Base-by-base conservation (phyloP, 2,888 invertebrate species). In the Steromphala cineraria region DNA sequence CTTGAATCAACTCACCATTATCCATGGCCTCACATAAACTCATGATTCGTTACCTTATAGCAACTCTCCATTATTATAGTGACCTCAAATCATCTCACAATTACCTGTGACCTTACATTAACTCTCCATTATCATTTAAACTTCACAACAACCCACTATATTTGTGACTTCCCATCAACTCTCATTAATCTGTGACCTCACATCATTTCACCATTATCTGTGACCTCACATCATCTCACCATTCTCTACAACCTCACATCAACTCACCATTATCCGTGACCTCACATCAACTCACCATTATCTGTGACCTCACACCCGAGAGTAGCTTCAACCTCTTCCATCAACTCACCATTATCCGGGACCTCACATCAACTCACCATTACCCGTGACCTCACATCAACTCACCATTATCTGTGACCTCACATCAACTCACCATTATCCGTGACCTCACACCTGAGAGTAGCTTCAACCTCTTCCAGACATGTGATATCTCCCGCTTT, bases 391-490 rank as follows among this genome's bases (percentile, higher is more conserved):
- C n/a, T 8, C n/a, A n/a, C n/a, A n/a, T n/a, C n/a, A n/a, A 56
- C 56, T 21, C 56, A 56, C 56, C 56, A 8, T 7, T 21, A 21
- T n/a, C 56, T 7, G 17, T 2, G 5, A 28, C 67, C 19, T 24
- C 67, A 21, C 28, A 24, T 28, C 28, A 62, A 28, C 62, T 17
- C 28, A 62, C 62, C 62, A 15, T 15, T 17, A 15, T 24, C 62
- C 2, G 19, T 13, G 19, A 36, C 71, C 28, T 74, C 71, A 28
- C 28, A 36, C 17, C 71, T n/a, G 3, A 74, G 46, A 17, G 52
- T 75, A 53, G 75, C 52, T 15, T 75, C 74, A 17, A 83, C 28
- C 31, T 79, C 62, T 1, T 53, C 53, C 28, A 81, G n/a, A n/a
- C n/a, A n/a, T n/a, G n/a, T n/a, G n/a, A n/a, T n/a, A n/a, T n/a